phyloP scores from a whole-genome alignment of 2,113 vertebrate species.

The Cygnus buccinator region DNA sequence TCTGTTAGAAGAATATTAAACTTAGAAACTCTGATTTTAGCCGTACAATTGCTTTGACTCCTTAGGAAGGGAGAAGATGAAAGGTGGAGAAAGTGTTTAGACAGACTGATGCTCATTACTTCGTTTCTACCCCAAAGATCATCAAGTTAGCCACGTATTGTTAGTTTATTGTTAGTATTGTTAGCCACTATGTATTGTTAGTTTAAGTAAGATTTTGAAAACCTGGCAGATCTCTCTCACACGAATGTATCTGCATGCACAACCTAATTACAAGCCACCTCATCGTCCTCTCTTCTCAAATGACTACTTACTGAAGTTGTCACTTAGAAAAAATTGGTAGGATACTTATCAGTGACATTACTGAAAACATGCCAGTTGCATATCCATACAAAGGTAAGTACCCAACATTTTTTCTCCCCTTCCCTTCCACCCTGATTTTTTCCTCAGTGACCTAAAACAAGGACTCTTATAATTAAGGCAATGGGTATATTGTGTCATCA shows the following conservation, averaged over 20 bases:
- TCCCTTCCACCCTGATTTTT: neutral
- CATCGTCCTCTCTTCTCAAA: neutral
- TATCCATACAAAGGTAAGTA: neutral
- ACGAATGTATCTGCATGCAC: neutral
- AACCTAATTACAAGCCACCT: neutral
- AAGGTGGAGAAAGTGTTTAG: neutral
- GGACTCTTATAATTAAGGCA: neutral
- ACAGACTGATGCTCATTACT: neutral
- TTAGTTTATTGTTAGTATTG: no score
- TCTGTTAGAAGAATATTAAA: neutral
- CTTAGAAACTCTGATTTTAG: neutral
- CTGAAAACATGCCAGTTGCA: neutral
- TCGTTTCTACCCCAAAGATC: neutral
- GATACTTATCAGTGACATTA: neutral
- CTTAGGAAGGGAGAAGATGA: neutral
- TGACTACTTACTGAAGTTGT: neutral
- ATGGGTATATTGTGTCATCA: neutral
- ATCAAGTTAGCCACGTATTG: neutral
- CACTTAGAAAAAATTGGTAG: neutral
- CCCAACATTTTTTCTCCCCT: neutral
- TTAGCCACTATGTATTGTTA: neutral
- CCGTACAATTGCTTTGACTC: neutral
- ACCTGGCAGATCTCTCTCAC: neutral
- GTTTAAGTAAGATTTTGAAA: neutral
- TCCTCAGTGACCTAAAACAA: neutral